Base-by-base conservation (phyloP, 1,140 invertebrate genomes). In the Lysiphlebus fabarum region DNA sequence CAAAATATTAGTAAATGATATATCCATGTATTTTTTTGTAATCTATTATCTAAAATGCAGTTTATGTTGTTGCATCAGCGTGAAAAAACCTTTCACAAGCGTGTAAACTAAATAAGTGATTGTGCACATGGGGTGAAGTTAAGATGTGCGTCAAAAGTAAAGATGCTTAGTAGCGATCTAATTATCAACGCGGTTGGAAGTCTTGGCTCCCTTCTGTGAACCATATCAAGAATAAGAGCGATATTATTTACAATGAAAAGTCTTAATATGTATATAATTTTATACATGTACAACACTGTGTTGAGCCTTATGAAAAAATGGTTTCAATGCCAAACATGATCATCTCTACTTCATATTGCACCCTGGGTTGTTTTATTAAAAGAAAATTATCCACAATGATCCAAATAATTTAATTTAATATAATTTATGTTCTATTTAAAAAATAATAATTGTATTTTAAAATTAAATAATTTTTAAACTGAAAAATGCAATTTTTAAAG, bases 161-260 rank as follows among this genome's bases (percentile, higher is more conserved):
- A 63, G 67, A 64, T 67, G 67, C 65, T 71, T 71, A 72, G 73
- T 75, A 75, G 72, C 72, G 72, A 74, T 74, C 73, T 75, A 75
- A 75, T 75, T 75, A 74, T 75, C 71, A 69, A 70, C 72, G 68
- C 73, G 71, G 68, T 70, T 67, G 72, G 72, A 70, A 66, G 64
- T 62, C 66, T 61, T 56, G 70, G 68, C 70, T 70, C 67, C 70
- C 70, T 67, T 70, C 68, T 67, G 70, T 43, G 70, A 62, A 64
- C 60, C 66, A 54, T 26, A 26, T 64, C 63, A 53, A 67, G 68
- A 71, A 71, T 59, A 65, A 71, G 70, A 72, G 67, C 66, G 17
- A 26, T 26, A 26, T 26, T n/a, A 26, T 26, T 26, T 26, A 26
- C 17, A 26, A 26, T 26, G 17, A 26, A 26, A 26, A 26, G 17